These are phyloP conservation scores for Cepaea nemoralis DNA, from an alignment of 1,140 invertebrate genomes.

Conservation along the genomic window DNA sequence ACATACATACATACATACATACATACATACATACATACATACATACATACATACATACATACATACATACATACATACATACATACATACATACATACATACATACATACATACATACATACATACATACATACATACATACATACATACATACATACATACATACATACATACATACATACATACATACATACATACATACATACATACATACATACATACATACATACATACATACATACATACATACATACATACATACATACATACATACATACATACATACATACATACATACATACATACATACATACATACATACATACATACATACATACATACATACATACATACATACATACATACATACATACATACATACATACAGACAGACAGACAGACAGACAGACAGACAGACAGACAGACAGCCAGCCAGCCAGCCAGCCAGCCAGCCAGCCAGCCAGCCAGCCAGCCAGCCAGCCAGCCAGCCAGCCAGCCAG, in stretches of 20 bases:
- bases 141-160: no score
- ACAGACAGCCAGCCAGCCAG: no score
- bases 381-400: no score
- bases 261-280: constrained; percentile 36
- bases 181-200: constrained; percentile 24
- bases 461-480: not conserved
- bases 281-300: constrained; percentile 36
- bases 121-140: no score
- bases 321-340: constrained; percentile 17
- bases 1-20: no score
- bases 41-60: no score
- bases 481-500: not conserved
- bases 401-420: no score
- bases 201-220: constrained; percentile 21
- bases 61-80: no score
- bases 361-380: not conserved
- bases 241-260: constrained; percentile 22
- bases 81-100: no score
- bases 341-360: constrained; percentile 32
- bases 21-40: no score
- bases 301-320: constrained; percentile 34
- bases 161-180: no score
- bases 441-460: not conserved
- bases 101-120: no score
- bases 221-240: constrained; percentile 14